Conservation (phyloP, 1,140 invertebrate genomes). For the Antheraea mylitta region DNA sequence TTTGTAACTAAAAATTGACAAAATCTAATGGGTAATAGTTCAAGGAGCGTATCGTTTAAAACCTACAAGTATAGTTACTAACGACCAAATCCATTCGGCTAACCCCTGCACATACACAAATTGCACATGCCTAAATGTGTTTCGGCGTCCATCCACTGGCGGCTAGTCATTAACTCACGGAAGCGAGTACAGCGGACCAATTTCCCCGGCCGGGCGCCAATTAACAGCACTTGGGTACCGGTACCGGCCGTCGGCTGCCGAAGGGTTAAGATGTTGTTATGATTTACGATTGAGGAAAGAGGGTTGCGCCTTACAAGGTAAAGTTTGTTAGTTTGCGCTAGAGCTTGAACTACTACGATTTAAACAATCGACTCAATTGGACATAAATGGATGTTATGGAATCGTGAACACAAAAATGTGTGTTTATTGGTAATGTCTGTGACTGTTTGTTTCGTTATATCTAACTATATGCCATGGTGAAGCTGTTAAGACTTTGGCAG, state of each 20-base stretch:
- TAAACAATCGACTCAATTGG: neutral
- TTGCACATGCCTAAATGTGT: slow-evolving; percentile 66
- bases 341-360: neutral
- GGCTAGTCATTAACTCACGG: slow-evolving; percentile 70
- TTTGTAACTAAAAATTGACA: too few species aligned
- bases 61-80: slow-evolving; percentile 15
- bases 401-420: too few species aligned
- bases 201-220: slow-evolving; percentile 67
- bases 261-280: slow-evolving; percentile 74
- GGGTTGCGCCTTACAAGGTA: slow-evolving; percentile 14
- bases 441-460: too few species aligned
- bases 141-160: slow-evolving; percentile 64
- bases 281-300: slow-evolving; percentile 55
- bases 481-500: too few species aligned
- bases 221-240: slow-evolving; percentile 63
- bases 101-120: slow-evolving; percentile 60
- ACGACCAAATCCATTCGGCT: slow-evolving; percentile 40
- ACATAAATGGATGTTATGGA: too few species aligned
- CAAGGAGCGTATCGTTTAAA: slow-evolving; percentile 10
- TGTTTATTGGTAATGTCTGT: too few species aligned
- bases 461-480: too few species aligned
- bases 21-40: neutral
- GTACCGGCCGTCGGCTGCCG: slow-evolving; percentile 38
- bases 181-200: slow-evolving; percentile 70
- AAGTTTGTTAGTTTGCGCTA: slow-evolving; percentile 7